A percentile compares a stretch with the other conserved stretches of the same genome.
phyloP scores from a whole-genome alignment of 2,113 vertebrate genomes.

The Eptesicus fuscus region DNA sequence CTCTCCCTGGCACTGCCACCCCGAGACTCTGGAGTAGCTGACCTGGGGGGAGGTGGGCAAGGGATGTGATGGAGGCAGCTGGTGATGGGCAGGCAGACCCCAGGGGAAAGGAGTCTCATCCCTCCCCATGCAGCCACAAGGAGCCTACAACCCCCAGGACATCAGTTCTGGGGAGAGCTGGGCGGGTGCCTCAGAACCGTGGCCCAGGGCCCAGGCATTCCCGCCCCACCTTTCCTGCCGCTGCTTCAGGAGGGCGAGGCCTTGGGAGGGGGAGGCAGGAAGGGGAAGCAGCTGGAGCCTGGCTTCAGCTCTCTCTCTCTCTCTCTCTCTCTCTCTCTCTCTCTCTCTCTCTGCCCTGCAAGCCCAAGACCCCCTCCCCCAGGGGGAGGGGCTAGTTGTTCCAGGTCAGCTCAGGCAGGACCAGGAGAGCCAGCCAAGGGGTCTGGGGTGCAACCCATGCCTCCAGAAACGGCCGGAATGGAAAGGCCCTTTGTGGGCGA shows the following conservation, averaged over 20 bases:
- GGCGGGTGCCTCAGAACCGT: not conserved
- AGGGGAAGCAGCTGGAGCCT: not conserved
- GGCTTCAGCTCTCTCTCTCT: not conserved
- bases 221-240: constrained; percentile 72
- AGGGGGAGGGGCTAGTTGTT: not conserved
- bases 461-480: not conserved
- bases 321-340: not conserved
- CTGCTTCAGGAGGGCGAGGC: not conserved
- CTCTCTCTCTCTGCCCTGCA: not conserved
- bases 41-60: not conserved
- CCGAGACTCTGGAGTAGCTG: not conserved
- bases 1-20: not conserved
- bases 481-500: not conserved
- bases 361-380: not conserved
- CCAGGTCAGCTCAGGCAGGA: not conserved
- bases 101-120: not conserved
- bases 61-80: not conserved
- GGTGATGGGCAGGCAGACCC: not conserved
- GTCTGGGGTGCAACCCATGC: too few relatives aligned
- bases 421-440: not conserved
- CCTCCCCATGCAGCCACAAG: not conserved
- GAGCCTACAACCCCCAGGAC: not conserved
- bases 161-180: not conserved
- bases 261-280: constrained; percentile 35
- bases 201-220: constrained; percentile 43